These are phyloP conservation scores for Scomber japonicus DNA, from an alignment of 2,113 vertebrate genomes.

Conservation along the genomic window DNA sequence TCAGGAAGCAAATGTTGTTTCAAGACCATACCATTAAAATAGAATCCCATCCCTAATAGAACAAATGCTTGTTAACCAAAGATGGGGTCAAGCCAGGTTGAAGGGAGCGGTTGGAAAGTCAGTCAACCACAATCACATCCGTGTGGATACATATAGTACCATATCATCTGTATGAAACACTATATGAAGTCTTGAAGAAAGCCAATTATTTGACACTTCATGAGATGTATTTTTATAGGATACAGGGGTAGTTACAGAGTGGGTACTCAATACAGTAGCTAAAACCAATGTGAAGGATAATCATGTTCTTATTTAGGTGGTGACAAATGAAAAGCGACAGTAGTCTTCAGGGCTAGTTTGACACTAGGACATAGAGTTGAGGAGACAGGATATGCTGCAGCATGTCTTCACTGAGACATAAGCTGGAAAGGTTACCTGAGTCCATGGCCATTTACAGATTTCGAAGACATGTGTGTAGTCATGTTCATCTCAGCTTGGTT, in stretches of 20 bases:
- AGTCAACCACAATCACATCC: background rate
- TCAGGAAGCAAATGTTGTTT: slow-evolving; percentile 13
- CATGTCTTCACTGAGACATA: background rate
- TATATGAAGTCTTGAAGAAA: background rate
- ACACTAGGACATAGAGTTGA: slow-evolving; percentile 39
- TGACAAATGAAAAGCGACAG: slow-evolving; percentile 47
- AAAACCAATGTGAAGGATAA: slow-evolving; percentile 37
- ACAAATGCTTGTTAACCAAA: slow-evolving; percentile 2
- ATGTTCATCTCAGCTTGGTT: background rate
- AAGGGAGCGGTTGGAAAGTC: background rate
- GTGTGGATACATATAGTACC: background rate
- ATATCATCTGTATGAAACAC: background rate
- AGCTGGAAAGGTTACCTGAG: slow-evolving; percentile 40
- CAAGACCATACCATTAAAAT: background rate
- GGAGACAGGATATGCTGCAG: slow-evolving; percentile 28
- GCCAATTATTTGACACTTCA: background rate
- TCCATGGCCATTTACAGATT: slow-evolving; percentile 14
- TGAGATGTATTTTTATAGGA: background rate
- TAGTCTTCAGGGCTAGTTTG: slow-evolving; percentile 42
- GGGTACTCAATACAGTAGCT: slow-evolving; percentile 18
- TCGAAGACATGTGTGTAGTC: slow-evolving; percentile 21
- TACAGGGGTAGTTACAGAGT: background rate
- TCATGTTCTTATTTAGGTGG: slow-evolving; percentile 45
- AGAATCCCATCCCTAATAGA: background rate
- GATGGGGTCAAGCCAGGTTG: background rate